phyloP scores from a whole-genome alignment of 1,140 invertebrate species.

The Tetragnatha versicolor region DNA sequence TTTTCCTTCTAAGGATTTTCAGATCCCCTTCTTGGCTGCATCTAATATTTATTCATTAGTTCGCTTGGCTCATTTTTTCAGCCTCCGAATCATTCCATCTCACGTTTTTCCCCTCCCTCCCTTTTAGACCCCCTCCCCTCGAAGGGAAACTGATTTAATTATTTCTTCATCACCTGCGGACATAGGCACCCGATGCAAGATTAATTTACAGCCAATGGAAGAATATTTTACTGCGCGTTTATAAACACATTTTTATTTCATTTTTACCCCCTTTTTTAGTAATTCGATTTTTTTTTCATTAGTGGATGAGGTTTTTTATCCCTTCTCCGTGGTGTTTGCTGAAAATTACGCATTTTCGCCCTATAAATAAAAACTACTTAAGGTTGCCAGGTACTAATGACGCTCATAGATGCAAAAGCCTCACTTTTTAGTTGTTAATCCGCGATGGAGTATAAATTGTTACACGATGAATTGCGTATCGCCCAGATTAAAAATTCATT shows the following conservation, averaged over 20 bases:
- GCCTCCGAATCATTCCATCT: neutral
- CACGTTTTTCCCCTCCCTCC: conserved; percentile 2
- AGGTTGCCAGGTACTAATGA: conserved; percentile 2
- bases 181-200: conserved; percentile 25
- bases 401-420: neutral
- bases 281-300: conserved; percentile 37
- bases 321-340: conserved; percentile 4
- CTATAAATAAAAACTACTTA: conserved; percentile 36
- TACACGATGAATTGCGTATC: conserved; percentile 6
- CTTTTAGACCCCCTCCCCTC: too few relatives aligned
- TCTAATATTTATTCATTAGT: conserved; percentile 56
- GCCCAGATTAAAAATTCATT: conserved; percentile 36
- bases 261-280: neutral
- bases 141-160: conserved; percentile 55
- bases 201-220: conserved; percentile 48
- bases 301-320: conserved; percentile 45
- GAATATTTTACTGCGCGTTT: conserved; percentile 41
- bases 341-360: neutral
- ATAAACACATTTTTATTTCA: neutral
- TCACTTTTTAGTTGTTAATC: conserved; percentile 31
- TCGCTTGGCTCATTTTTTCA: conserved; percentile 17
- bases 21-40: conserved; percentile 16
- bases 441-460: conserved; percentile 11
- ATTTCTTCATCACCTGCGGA: conserved; percentile 52
- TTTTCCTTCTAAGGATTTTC: conserved; percentile 37